Conservation (phyloP, 2,888 invertebrate genomes). For the Dendrolimus houi region DNA sequence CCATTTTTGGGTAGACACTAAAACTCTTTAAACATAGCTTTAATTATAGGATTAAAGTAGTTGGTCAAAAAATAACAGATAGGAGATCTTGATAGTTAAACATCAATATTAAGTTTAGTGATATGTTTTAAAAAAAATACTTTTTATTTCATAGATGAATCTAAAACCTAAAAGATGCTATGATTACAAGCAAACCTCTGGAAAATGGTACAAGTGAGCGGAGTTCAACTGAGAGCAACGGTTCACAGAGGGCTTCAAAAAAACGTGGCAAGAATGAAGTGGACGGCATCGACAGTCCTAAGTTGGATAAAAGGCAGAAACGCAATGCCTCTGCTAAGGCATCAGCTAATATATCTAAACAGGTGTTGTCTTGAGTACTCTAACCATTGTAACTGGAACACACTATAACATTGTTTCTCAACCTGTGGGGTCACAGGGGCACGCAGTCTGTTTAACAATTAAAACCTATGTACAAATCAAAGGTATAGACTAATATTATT, state of each 20-base stretch:
- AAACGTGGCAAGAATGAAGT: slow-evolving; percentile 63
- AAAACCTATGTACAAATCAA: too few species aligned
- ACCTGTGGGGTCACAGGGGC: too few species aligned
- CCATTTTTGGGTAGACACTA: too few species aligned
- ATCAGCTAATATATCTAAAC: slow-evolving; percentile 58
- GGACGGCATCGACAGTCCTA: slow-evolving; percentile 54
- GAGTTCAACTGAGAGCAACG: slow-evolving; percentile 25
- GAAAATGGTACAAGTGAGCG: slow-evolving; percentile 8
- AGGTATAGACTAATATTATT: too few species aligned
- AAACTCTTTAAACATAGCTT: too few species aligned
- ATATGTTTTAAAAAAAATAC: slow-evolving; percentile 1
- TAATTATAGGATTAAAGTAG: too few species aligned
- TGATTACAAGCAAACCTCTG: neutral
- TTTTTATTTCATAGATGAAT: slow-evolving; percentile 31
- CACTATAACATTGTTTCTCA: too few species aligned
- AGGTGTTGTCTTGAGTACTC: slow-evolving; percentile 28
- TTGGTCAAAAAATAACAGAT: too few species aligned
- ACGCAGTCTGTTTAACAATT: too few species aligned
- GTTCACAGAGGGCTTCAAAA: slow-evolving; percentile 30
- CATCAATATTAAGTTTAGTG: neutral
- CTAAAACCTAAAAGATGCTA: slow-evolving; percentile 17
- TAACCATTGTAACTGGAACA: neutral
- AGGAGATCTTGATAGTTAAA: too few species aligned
- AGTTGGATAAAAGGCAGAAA: slow-evolving; percentile 57
- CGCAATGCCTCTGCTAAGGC: slow-evolving; percentile 63